These are phyloP conservation scores for Nephrocerus scutellatus DNA, from an alignment of 2,888 invertebrate species.

Conservation along the genomic window DNA sequence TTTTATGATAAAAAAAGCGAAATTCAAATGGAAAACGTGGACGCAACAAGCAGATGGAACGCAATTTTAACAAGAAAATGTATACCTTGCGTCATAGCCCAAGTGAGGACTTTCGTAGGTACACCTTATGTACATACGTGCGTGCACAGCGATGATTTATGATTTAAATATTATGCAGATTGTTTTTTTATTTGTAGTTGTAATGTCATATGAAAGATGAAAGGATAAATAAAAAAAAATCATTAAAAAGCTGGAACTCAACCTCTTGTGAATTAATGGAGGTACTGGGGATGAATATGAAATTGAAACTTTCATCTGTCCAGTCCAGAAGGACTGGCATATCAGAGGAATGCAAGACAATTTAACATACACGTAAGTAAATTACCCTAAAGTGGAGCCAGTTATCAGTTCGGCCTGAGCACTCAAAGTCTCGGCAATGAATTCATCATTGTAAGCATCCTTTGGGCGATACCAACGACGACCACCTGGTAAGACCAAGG, in stretches of 20 bases:
- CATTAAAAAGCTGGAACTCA: conserved; percentile 3
- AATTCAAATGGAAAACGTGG: conserved; percentile 12
- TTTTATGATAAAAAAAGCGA: conserved; percentile 2
- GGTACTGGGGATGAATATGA: conserved; percentile 8
- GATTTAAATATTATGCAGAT: background rate
- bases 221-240: background rate
- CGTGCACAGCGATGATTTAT: background rate
- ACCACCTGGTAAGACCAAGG: conserved; percentile 70
- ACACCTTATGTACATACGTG: conserved; percentile 27
- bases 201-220: background rate
- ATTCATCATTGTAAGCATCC: conserved; percentile 82
- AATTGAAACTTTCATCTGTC: no score
- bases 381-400: conserved; percentile 79
- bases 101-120: conserved; percentile 45
- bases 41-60: conserved; percentile 6
- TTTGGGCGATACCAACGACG: conserved; percentile 73
- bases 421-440: conserved; percentile 77
- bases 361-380: conserved; percentile 13
- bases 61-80: conserved; percentile 8
- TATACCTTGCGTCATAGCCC: conserved; percentile 47
- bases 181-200: background rate
- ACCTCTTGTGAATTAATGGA: conserved; percentile 16
- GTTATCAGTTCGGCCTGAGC: conserved; percentile 80
- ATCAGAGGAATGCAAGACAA: conserved; percentile 14
- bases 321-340: no score